Evolutionary conservation across 2,113 vertebrate genomes (phyloP).

Genomic region (Rhinogobius similis): DNA sequence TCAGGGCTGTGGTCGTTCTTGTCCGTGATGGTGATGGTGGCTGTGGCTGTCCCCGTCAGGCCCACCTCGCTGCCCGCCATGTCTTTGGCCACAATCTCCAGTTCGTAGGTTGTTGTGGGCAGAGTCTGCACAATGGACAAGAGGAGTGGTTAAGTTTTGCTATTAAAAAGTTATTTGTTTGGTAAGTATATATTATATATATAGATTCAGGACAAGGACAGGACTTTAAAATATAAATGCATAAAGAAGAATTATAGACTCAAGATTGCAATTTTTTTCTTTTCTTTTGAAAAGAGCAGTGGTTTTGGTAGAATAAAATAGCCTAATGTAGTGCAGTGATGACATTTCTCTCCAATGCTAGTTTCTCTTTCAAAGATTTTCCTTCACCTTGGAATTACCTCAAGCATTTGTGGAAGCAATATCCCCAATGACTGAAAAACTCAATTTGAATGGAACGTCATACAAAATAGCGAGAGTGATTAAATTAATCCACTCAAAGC

Average conservation of each 20-base stretch:
- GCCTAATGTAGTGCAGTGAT: background rate
- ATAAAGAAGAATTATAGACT: no score
- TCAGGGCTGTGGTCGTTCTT: slow-evolving; percentile 96
- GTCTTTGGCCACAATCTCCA: slow-evolving; percentile 95
- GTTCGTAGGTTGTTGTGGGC: slow-evolving; percentile 90
- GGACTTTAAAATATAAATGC: no score
- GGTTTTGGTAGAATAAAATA: background rate
- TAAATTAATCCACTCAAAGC: slow-evolving; percentile 29
- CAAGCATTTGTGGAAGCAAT: background rate
- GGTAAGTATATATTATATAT: no score
- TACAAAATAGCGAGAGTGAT: slow-evolving; percentile 8
- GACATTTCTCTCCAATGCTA: no score
- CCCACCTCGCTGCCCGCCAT: slow-evolving; percentile 94
- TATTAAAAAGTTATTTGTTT: background rate
- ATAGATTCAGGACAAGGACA: no score
- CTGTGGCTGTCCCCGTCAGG: slow-evolving; percentile 91
- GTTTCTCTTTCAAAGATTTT: no score
- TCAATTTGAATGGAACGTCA: background rate
- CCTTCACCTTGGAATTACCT: background rate
- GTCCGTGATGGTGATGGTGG: slow-evolving; percentile 94
- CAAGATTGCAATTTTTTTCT: no score
- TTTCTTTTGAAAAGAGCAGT: background rate
- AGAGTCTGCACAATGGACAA: slow-evolving; percentile 81
- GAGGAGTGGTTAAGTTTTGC: no score
- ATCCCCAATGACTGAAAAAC: background rate